Evolutionary conservation across 1,140 invertebrate genomes (phyloP).

Genomic region (Drosophila watanabei): DNA sequence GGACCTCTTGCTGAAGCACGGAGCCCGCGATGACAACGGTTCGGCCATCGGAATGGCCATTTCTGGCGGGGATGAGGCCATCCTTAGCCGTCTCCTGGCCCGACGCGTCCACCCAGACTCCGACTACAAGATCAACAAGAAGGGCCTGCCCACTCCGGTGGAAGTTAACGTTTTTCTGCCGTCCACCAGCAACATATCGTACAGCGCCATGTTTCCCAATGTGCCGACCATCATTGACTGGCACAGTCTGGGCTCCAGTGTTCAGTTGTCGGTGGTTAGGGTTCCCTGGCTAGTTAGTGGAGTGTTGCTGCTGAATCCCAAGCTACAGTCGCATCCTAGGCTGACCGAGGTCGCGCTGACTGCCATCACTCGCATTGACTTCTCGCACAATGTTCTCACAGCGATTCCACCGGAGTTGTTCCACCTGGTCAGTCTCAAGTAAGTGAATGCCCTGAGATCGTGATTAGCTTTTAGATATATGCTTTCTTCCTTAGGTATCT

Average conservation of each 20-base stretch:
- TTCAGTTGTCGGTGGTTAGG: conserved; percentile 88
- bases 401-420: conserved; percentile 94
- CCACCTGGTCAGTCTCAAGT: conserved; percentile 90
- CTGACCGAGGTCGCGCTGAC: conserved; percentile 92
- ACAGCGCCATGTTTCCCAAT: conserved; percentile 93
- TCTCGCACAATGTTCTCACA: conserved; percentile 95
- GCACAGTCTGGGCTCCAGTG: conserved; percentile 92
- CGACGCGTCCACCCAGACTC: conserved; percentile 91
- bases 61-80: conserved; percentile 68
- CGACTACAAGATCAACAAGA: conserved; percentile 95
- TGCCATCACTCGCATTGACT: conserved; percentile 96
- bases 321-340: conserved; percentile 90
- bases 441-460: conserved; percentile 27
- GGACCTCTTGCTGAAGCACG: conserved; percentile 91
- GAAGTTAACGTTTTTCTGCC: conserved; percentile 88
- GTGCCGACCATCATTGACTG: conserved; percentile 97
- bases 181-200: conserved; percentile 90
- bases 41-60: conserved; percentile 88
- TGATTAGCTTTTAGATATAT: background rate
- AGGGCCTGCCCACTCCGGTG: conserved; percentile 88
- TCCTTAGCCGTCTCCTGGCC: conserved; percentile 73
- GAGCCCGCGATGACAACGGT: conserved; percentile 95
- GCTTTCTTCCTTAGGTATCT: conserved; percentile 88
- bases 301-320: conserved; percentile 93
- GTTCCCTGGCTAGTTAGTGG: conserved; percentile 95